These are phyloP conservation scores for Allophyes oxyacanthae DNA, from an alignment of 2,888 invertebrate species.

Conservation along the genomic window DNA sequence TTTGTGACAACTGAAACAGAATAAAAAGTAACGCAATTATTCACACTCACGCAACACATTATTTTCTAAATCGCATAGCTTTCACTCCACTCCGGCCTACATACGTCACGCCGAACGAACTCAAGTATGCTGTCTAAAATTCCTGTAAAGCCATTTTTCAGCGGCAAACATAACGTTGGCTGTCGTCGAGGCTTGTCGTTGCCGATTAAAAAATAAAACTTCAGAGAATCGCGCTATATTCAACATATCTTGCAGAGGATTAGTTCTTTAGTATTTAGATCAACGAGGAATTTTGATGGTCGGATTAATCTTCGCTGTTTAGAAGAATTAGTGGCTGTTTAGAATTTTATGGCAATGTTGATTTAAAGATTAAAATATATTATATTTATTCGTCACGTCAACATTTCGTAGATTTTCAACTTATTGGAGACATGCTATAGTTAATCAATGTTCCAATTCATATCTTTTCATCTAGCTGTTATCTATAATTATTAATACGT, in stretches of 20 bases:
- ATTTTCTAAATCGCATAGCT: conserved; percentile 28
- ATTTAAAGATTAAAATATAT: conserved; percentile 17
- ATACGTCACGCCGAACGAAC: conserved; percentile 42
- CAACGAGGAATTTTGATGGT: conserved; percentile 36
- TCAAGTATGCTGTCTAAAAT: conserved; percentile 56
- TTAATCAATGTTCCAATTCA: too few species aligned
- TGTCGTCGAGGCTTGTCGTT: conserved; percentile 49
- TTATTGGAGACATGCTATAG: too few species aligned
- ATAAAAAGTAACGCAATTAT: conserved; percentile 17
- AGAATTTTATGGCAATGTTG: conserved; percentile 9
- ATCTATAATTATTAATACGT: too few species aligned
- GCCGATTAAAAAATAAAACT: conserved; percentile 61
- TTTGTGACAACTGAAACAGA: conserved; percentile 23
- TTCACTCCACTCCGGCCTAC: conserved; percentile 21
- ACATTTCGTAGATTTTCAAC: not conserved
- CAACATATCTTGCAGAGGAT: conserved; percentile 41
- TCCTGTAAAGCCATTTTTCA: conserved; percentile 75
- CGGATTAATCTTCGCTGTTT: conserved; percentile 49
- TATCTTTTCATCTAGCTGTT: too few species aligned
- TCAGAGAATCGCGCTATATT: conserved; percentile 50
- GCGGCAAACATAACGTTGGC: conserved; percentile 46
- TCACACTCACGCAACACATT: conserved; percentile 1
- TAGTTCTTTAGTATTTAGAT: conserved; percentile 50
- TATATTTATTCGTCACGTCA: conserved; percentile 20
- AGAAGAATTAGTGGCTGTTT: conserved; percentile 46